Percentiles rank a stretch among this genome's conserved stretches.
Evolutionary conservation across 2,113 vertebrate species (phyloP).

Genomic region (Eleginops maclovinus): DNA sequence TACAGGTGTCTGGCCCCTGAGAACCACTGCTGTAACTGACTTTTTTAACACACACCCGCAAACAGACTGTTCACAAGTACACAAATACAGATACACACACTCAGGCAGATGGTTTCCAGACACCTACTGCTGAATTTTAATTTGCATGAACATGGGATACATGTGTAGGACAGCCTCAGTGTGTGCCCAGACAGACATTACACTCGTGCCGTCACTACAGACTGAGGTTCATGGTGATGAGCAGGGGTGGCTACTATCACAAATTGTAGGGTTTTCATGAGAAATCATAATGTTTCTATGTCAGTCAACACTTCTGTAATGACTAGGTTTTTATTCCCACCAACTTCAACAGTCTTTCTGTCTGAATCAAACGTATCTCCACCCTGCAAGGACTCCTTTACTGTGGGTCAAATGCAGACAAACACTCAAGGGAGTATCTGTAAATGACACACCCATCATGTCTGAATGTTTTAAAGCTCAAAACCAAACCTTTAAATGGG

Average conservation of each 20-base stretch:
- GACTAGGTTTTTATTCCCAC: constrained; percentile 13
- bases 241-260: not conserved
- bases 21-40: constrained; percentile 54
- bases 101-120: constrained; percentile 71
- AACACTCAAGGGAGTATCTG: constrained; percentile 61
- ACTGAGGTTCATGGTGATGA: constrained; percentile 20
- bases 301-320: constrained; percentile 30
- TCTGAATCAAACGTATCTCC: constrained; percentile 63
- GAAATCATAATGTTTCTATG: constrained; percentile 35
- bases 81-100: constrained; percentile 26
- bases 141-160: constrained; percentile 45
- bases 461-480: constrained; percentile 30
- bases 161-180: too few relatives aligned
- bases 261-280: constrained; percentile 40
- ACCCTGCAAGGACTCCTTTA: constrained; percentile 39
- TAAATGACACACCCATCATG: constrained; percentile 42
- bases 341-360: constrained; percentile 28
- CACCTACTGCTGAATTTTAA: constrained; percentile 61
- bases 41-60: constrained; percentile 70
- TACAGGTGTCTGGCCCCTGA: constrained; percentile 54
- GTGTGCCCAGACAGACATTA: constrained; percentile 39
- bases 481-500: constrained; percentile 53
- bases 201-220: constrained; percentile 3
- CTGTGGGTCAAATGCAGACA: constrained; percentile 61
- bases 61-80: constrained; percentile 64